A percentile compares a stretch with the other conserved stretches of the same genome.
phyloP scores from a whole-genome alignment of 2,888 invertebrate species.

The Protophormia terraenovae region DNA sequence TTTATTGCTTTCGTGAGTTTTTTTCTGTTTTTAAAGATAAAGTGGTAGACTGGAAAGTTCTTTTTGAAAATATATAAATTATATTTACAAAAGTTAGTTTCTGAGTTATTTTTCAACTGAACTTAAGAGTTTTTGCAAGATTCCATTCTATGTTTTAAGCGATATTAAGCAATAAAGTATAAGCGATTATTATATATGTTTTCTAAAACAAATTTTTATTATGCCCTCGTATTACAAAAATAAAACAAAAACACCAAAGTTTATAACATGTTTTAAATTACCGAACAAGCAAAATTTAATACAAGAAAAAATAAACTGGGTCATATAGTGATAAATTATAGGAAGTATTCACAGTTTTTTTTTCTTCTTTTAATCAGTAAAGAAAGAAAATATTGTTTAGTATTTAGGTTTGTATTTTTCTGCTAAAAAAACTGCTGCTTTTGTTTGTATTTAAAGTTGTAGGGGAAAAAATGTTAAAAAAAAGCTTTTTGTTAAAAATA shows the following conservation, averaged over 20 bases:
- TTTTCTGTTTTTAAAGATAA: not conserved
- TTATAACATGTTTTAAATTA: slow-evolving; percentile 34
- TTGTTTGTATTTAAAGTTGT: not conserved
- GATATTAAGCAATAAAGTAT: no score
- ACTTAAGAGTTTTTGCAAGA: no score
- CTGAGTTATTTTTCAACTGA: no score
- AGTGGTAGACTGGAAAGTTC: no score
- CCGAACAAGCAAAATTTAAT: slow-evolving; percentile 40
- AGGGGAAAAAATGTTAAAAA: not conserved
- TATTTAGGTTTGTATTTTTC: not conserved
- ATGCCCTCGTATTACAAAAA: not conserved
- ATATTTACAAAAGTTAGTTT: no score
- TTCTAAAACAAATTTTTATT: not conserved
- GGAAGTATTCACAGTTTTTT: not conserved
- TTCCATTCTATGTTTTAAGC: no score
- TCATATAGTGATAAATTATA: slow-evolving; percentile 49
- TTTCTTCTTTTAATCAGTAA: not conserved
- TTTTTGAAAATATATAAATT: no score
- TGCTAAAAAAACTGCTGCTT: not conserved
- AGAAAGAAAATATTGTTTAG: not conserved
- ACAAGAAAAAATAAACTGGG: slow-evolving; percentile 40
- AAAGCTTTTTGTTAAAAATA: not conserved
- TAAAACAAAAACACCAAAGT: not conserved
- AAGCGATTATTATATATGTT: not conserved
- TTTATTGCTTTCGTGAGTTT: not conserved